A percentile compares a stretch with the other conserved stretches of the same genome.
phyloP scores from a whole-genome alignment of 1,140 invertebrate species.

The Pissodes strobi region DNA sequence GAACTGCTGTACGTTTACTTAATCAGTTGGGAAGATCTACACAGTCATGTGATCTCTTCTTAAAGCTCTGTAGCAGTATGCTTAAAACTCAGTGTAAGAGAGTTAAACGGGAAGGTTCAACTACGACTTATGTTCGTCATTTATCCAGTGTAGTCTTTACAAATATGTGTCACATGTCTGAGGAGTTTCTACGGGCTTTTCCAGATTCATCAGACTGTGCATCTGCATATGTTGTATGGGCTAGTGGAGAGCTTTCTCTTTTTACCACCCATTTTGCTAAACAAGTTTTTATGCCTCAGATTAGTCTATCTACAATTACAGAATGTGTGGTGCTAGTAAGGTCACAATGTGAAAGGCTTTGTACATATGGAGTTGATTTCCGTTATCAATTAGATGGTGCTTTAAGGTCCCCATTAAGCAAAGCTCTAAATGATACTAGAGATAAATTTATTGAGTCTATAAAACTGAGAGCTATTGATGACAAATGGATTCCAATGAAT shows the following conservation, averaged over 20 bases:
- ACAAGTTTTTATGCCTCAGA: constrained; percentile 92
- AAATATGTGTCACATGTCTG: constrained; percentile 83
- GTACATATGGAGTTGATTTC: constrained; percentile 76
- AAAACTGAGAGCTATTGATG: constrained; percentile 70
- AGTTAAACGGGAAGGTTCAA: constrained; percentile 87
- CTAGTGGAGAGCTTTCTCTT: constrained; percentile 81
- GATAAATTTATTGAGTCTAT: constrained; percentile 78
- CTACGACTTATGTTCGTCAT: constrained; percentile 81
- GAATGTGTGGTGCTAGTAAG: constrained; percentile 73
- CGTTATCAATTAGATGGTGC: constrained; percentile 75
- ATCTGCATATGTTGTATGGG: constrained; percentile 90
- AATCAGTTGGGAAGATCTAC: constrained; percentile 80
- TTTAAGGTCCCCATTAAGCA: constrained; percentile 65
- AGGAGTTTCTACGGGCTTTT: constrained; percentile 85
- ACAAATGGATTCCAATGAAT: constrained; percentile 74
- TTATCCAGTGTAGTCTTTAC: constrained; percentile 87
- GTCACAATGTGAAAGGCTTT: constrained; percentile 57
- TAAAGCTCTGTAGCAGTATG: constrained; percentile 81
- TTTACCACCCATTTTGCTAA: constrained; percentile 81
- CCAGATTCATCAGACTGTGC: constrained; percentile 72
- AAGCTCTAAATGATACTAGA: constrained; percentile 67
- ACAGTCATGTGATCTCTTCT: constrained; percentile 83
- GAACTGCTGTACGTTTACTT: constrained; percentile 84
- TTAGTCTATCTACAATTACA: constrained; percentile 78
- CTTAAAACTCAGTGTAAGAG: constrained; percentile 82